These are phyloP conservation scores for Drosophila suboccidentalis DNA, from an alignment of 2,888 invertebrate genomes.

Conservation along the genomic window DNA sequence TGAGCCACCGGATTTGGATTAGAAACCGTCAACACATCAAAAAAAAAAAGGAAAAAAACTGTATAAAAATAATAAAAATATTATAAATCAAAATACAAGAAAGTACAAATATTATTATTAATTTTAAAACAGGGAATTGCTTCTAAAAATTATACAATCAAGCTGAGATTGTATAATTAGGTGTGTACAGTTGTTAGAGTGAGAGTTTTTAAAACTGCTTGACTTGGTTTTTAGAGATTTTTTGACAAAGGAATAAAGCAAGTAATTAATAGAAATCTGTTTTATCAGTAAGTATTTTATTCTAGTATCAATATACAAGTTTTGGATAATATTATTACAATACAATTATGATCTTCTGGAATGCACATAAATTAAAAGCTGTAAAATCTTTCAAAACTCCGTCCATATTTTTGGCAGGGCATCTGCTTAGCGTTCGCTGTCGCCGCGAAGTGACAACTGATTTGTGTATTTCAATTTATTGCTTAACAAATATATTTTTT, in stretches of 20 bases:
- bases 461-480: constrained; percentile 67
- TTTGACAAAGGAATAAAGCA: too few relatives aligned
- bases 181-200: too few relatives aligned
- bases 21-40: constrained; percentile 38
- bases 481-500: constrained; percentile 74
- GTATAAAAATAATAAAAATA: constrained; percentile 16
- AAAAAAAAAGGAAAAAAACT: constrained; percentile 22
- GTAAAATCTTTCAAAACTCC: not conserved
- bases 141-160: too few relatives aligned
- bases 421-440: constrained; percentile 13
- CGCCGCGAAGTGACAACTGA: constrained; percentile 55
- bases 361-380: not conserved
- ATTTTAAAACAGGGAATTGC: not conserved
- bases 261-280: too few relatives aligned
- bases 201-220: too few relatives aligned
- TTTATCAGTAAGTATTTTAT: not conserved
- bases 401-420: constrained; percentile 5
- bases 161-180: too few relatives aligned
- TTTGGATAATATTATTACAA: not conserved
- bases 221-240: too few relatives aligned
- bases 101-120: not conserved
- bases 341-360: not conserved
- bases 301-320: not conserved
- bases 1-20: constrained; percentile 38
- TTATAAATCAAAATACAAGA: constrained; percentile 22